Percentiles rank a stretch among this genome's conserved stretches.
phyloP scores from a whole-genome alignment of 2,113 vertebrate species.

The Nycticryphes semicollaris region DNA sequence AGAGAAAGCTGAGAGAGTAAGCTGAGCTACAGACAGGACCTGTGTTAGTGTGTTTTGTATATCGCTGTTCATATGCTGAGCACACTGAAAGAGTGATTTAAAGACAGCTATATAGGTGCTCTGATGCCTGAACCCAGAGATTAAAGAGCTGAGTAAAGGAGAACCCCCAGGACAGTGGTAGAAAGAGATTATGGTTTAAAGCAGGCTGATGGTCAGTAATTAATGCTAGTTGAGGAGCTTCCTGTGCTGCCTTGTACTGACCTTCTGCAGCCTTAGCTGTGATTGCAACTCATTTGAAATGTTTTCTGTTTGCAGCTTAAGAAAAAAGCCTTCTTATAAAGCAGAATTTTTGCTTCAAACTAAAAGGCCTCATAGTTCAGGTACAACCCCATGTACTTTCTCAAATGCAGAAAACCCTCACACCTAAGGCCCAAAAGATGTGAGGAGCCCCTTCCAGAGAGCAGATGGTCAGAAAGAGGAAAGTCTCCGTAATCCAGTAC shows the following conservation, averaged over 20 bases:
- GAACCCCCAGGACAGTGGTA: neutral
- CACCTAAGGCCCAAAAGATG: neutral
- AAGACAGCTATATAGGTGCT: neutral
- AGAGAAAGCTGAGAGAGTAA: neutral
- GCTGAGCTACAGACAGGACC: neutral
- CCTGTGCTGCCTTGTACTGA: neutral
- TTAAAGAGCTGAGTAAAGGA: neutral
- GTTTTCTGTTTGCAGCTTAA: neutral
- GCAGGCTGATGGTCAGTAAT: neutral
- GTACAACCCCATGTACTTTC: neutral
- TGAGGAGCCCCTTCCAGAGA: neutral
- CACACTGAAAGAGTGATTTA: neutral
- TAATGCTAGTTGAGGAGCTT: neutral
- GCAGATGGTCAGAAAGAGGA: neutral
- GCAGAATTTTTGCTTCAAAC: neutral
- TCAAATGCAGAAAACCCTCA: neutral
- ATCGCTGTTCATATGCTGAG: neutral
- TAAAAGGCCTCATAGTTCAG: neutral
- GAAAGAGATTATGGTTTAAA: neutral
- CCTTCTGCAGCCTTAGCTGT: neutral
- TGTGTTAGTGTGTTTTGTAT: neutral
- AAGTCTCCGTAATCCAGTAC: neutral
- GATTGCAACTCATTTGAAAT: neutral
- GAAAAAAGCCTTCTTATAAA: neutral
- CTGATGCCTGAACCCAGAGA: neutral